A percentile compares a stretch with the other conserved stretches of the same genome.
phyloP scores from a whole-genome alignment of 2,888 invertebrate species.

The Thumatha senex region DNA sequence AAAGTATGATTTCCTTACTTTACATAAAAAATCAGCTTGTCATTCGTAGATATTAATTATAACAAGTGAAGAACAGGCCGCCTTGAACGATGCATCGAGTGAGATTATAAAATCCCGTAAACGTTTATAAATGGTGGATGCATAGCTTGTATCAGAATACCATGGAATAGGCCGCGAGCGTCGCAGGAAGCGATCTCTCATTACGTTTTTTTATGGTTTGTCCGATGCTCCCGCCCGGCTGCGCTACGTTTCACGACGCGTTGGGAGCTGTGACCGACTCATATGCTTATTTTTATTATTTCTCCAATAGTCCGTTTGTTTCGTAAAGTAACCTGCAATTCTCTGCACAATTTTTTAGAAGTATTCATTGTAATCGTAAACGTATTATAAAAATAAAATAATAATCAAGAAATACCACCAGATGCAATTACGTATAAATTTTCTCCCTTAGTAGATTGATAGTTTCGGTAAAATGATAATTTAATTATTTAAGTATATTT shows the following conservation, averaged over 20 bases:
- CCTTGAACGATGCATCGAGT: neutral
- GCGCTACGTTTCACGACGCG: slow-evolving; percentile 44
- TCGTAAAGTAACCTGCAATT: slow-evolving; percentile 7
- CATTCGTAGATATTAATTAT: no score
- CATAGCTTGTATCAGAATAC: slow-evolving; percentile 37
- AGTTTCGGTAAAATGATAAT: no score
- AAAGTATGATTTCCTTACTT: no score
- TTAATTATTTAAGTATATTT: no score
- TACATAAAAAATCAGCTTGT: no score
- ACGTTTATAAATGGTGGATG: slow-evolving; percentile 22
- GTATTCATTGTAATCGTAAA: no score
- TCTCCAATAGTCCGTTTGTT: slow-evolving; percentile 31
- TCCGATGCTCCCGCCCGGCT: slow-evolving; percentile 67
- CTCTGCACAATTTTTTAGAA: neutral
- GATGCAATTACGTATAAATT: no score
- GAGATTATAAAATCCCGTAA: slow-evolving; percentile 24
- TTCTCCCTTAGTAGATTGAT: no score
- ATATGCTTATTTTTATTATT: slow-evolving; percentile 44
- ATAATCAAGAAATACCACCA: no score
- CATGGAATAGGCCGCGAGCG: slow-evolving; percentile 50
- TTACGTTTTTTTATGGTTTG: slow-evolving; percentile 78
- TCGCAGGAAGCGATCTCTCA: slow-evolving; percentile 81
- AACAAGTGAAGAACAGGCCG: neutral
- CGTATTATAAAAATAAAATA: no score
- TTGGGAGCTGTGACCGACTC: slow-evolving; percentile 40